Evolutionary conservation across 2,113 vertebrate species (phyloP).

Genomic region (Hemibagrus wyckioides): DNA sequence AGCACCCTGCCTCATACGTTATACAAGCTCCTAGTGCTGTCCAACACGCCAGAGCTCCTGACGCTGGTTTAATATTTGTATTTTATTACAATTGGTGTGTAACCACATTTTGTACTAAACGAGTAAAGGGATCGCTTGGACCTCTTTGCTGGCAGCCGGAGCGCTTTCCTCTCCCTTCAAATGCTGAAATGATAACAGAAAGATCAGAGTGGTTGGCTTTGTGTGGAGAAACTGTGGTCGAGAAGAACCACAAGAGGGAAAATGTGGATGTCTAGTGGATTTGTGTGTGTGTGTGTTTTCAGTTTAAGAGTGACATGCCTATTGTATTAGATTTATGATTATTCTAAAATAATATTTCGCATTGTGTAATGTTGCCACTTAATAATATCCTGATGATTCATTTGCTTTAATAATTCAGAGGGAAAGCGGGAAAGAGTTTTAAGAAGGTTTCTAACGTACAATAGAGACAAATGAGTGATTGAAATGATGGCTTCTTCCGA

Average conservation of each 20-base stretch:
- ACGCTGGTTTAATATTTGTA: neutral
- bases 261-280: conserved; percentile 11
- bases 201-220: conserved; percentile 21
- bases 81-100: neutral
- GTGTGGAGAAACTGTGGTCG: neutral
- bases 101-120: conserved; percentile 8
- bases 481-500: neutral
- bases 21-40: neutral
- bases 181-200: conserved; percentile 14
- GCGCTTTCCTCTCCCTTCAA: neutral
- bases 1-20: neutral
- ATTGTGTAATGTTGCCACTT: neutral
- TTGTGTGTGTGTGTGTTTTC: neutral
- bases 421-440: neutral
- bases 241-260: conserved; percentile 5
- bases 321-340: neutral
- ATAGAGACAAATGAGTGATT: neutral
- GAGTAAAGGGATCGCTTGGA: neutral
- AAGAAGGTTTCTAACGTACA: neutral
- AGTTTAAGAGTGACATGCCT: too few species aligned
- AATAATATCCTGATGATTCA: neutral
- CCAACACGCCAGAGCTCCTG: neutral
- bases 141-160: neutral
- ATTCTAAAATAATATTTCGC: neutral
- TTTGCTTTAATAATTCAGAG: neutral